Evolutionary conservation across 92 coral and sea anemone genomes (phyloP).

Genomic region (Actinostola sp.): DNA sequence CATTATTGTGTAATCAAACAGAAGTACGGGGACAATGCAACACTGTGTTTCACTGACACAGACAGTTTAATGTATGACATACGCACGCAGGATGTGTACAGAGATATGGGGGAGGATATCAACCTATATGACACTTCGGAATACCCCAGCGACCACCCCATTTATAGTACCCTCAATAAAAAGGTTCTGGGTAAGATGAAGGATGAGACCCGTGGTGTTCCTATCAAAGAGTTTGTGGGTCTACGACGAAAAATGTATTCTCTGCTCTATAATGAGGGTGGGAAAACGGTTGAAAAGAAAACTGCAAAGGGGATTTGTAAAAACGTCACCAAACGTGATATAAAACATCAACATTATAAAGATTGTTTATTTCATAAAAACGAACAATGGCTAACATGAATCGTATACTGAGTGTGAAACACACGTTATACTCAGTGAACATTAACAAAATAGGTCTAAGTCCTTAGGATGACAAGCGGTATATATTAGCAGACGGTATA

Average conservation of each 20-base stretch:
- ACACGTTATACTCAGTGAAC: slow-evolving; percentile 13
- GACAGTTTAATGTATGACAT: slow-evolving; percentile 33
- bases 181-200: slow-evolving; percentile 39
- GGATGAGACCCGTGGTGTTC: slow-evolving; percentile 30
- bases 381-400: slow-evolving; percentile 25
- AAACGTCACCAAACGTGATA: slow-evolving; percentile 11
- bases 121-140: slow-evolving; percentile 34
- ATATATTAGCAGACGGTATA: slow-evolving; percentile 7
- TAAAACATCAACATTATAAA: slow-evolving; percentile 26
- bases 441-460: slow-evolving; percentile 39
- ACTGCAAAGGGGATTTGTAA: slow-evolving; percentile 38
- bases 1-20: slow-evolving; percentile 34
- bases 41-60: slow-evolving; percentile 49
- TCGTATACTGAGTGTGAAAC: slow-evolving; percentile 16
- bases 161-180: slow-evolving; percentile 18
- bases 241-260: slow-evolving; percentile 53
- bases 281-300: slow-evolving; percentile 37
- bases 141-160: slow-evolving; percentile 7
- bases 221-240: slow-evolving; percentile 50
- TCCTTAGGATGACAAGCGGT: slow-evolving; percentile 37
- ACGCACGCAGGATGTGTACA: slow-evolving; percentile 7
- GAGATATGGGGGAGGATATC: slow-evolving; percentile 23
- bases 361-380: slow-evolving; percentile 19
- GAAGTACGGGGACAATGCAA: slow-evolving; percentile 22
- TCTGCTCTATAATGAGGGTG: slow-evolving; percentile 6